Percentiles rank a stretch among this genome's conserved stretches.
phyloP scores from a whole-genome alignment of 2,888 invertebrate genomes.

The Lathronympha strigana region DNA sequence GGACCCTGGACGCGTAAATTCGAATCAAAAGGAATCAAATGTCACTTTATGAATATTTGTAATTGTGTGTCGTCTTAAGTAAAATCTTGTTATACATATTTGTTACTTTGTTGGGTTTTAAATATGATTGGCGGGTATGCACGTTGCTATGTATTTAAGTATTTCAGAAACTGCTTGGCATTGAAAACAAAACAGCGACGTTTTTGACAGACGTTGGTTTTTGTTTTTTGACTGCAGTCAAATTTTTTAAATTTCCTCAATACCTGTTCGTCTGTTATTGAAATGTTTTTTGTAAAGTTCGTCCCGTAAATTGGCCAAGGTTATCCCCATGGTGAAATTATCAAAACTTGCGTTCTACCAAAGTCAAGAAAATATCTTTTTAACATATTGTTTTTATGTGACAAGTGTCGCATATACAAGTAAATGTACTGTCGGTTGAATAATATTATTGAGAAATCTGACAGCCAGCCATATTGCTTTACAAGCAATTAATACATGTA shows the following conservation, averaged over 20 bases:
- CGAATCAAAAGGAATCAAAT: slow-evolving; percentile 80
- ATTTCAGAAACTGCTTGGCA: slow-evolving; percentile 10
- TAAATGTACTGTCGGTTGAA: background rate
- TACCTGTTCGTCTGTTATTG: background rate
- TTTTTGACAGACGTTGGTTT: slow-evolving; percentile 26
- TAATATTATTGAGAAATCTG: slow-evolving; percentile 1
- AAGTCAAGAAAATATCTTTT: background rate
- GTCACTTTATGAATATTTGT: slow-evolving; percentile 69
- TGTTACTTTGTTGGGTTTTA: slow-evolving; percentile 20
- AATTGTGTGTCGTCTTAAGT: slow-evolving; percentile 34
- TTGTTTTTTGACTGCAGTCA: slow-evolving; percentile 32
- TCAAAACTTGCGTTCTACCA: too few species aligned
- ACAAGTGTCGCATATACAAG: background rate
- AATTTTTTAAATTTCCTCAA: background rate
- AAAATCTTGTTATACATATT: slow-evolving; percentile 14
- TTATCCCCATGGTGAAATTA: too few species aligned
- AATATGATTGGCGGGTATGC: slow-evolving; percentile 1
- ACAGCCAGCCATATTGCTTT: slow-evolving; percentile 39
- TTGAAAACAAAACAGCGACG: slow-evolving; percentile 11
- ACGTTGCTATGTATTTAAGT: slow-evolving; percentile 7
- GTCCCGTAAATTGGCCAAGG: background rate
- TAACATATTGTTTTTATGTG: background rate
- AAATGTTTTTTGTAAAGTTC: background rate
- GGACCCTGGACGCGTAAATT: slow-evolving; percentile 76
- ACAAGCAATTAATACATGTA: slow-evolving; percentile 50